Evolutionary conservation across 2,113 vertebrate genomes (phyloP).

Genomic region (Triplophysa dalaica): DNA sequence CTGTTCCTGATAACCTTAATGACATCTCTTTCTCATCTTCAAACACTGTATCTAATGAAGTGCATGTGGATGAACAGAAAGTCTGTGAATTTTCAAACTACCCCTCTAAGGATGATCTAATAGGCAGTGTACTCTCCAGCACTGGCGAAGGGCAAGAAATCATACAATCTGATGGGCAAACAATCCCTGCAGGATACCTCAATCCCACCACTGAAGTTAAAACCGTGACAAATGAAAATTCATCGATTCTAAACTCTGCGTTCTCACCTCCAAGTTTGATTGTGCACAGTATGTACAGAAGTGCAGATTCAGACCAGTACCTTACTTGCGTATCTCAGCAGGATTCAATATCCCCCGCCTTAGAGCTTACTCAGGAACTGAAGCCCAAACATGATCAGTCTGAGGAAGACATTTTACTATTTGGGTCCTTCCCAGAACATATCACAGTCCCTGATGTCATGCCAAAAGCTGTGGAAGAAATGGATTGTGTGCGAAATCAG

Average conservation of each 20-base stretch:
- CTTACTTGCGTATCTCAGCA: slow-evolving; percentile 64
- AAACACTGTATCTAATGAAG: neutral
- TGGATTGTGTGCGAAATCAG: neutral
- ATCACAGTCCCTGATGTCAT: neutral
- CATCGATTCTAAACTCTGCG: neutral
- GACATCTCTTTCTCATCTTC: slow-evolving; percentile 55
- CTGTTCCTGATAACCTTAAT: slow-evolving; percentile 40
- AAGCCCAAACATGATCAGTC: slow-evolving; percentile 10
- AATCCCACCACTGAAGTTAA: neutral
- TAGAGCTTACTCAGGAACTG: slow-evolving; percentile 25
- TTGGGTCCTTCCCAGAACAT: neutral
- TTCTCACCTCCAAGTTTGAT: slow-evolving; percentile 50
- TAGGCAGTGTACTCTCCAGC: neutral
- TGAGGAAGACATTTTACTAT: slow-evolving; percentile 14
- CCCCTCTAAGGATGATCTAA: slow-evolving; percentile 33
- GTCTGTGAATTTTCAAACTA: slow-evolving; percentile 52
- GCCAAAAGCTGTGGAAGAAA: neutral
- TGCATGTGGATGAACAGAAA: slow-evolving; percentile 2
- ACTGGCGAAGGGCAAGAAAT: slow-evolving; percentile 1
- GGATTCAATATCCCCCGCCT: slow-evolving; percentile 46
- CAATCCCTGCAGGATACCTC: neutral
- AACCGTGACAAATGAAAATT: neutral
- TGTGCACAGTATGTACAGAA: slow-evolving; percentile 56
- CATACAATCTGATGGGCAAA: neutral
- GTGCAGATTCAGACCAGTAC: slow-evolving; percentile 62